Evolutionary conservation across 2,113 vertebrate genomes (phyloP), one percentile per base, ranked within the genome.

Genomic region (Marcusenius ussheri): DNA sequence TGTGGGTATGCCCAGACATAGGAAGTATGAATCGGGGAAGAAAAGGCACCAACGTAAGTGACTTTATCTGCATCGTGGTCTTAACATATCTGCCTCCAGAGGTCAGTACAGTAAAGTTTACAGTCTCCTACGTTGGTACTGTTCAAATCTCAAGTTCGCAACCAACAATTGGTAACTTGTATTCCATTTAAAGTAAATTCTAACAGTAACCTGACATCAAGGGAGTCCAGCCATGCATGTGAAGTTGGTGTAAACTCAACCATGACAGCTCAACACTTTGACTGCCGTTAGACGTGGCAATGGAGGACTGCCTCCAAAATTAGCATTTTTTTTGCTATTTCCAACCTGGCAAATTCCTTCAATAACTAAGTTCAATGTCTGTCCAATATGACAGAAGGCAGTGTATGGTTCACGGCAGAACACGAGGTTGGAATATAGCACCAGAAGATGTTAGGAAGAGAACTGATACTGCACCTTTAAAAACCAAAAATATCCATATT

Each of bases 401-500:
- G 87, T 90, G 90, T 93, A 53, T 91, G 94, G 92, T 93, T 94
- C 93, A 92, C 89, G 93, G 94, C 91, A 93, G 94, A 91, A 91
- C 45, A 70, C 17, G 62, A 88, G 46, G 49, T 86, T 49, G 24
- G 42, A 87, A 88, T 90, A 92, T 91, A 94, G 93, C 93, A 93
- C 93, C 93, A 89, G 89, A 91, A 49, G 92, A 91, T 90, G 45
- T 89, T 47, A 70, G 91, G 31, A 83, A 91, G 86, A 83, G 89
- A 90, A 77, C 74, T 80, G 83, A 80, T 50, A 66, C 89, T 88
- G 92, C 84, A 74, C 46, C 47, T 89, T 89, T 93, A 93, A 92
- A 92, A 91, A 91, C 91, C 35, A 51, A 50, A 89, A 83, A 53
- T 7, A 53, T 49, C 13, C 6, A 89, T 53, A 83, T 13, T 83